Base-by-base conservation (phyloP, 1,140 invertebrate genomes). In the Conus ventricosus region DNA sequence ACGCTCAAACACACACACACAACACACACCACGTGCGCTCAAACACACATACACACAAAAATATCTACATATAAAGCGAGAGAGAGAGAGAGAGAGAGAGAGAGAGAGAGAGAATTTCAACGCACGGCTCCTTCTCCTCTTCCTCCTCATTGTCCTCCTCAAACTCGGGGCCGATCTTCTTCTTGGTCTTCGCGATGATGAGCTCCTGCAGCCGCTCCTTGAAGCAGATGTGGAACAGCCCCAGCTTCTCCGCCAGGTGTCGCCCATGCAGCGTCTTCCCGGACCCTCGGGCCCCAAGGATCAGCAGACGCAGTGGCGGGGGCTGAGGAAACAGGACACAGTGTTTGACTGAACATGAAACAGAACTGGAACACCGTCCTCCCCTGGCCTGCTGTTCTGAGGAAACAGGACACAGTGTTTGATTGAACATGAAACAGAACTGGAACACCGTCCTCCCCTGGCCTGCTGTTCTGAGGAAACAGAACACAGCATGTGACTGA, bases 171-270 rank as follows among this genome's bases (percentile, higher is more conserved):
- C 94, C 95, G 85, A 95, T 92, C 87, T 92, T 94, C 89, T 93
- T 95, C 89, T 94, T 95, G 13, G 94, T 95, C 88, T 95, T 95
- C 55, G 91, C 91, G 85, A 95, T 94, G 82, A 95, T 94, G 67
- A 95, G 89, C 86, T 95, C 95, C 90, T 95, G 95, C 57, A 95
- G 92, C 20, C 93, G 87, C 82, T 95, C 95, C 84, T 92, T 92
- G 91, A 95, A 95, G 76, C 93, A 93, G 78, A 95, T 95, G 90
- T 95, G 95, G 92, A 95, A 95, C 25, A 95, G 86, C 20, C 94
- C 94, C 53, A 94, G 90, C 89, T 95, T 95, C 53, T 93, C 91
- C 15, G 95, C 95, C 87, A 95, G 89, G 54, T 94, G 87, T 39
- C 94, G 90, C 7, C 94, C 94, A 90, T 95, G 94, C 5, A 94